Base-by-base conservation (phyloP, 2,888 invertebrate species). In the Cephus sareptanus region DNA sequence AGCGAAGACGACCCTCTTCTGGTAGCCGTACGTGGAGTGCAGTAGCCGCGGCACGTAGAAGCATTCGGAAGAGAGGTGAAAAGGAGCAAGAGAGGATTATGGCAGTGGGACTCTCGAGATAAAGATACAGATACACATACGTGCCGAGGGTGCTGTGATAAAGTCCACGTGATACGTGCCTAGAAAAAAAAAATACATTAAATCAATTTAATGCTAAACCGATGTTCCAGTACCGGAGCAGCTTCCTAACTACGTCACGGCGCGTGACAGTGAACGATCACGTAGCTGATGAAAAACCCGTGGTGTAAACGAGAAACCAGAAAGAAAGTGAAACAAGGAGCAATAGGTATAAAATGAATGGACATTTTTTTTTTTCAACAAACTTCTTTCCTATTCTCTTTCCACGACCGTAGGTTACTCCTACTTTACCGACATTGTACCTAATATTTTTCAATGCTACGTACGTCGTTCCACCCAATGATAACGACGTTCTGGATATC, bases 21-120 rank as follows among this genome's bases (percentile, higher is more conserved):
- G 84, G 86, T 86, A 86, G 88, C 86, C 83, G 86, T 56, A 56
- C 80, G 83, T 81, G 84, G 82, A 82, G 83, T 82, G 86, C 88
- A 84, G 88, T 88, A 89, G 88, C 88, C 82, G 84, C 80, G 84
- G 85, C 86, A 84, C 86, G 87, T 87, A 88, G 84, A 84, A 85
- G 87, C 85, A 82, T 84, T 85, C 82, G 84, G 82, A 82, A 82
- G 81, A 78, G 76, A 34, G 69, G 33, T 34, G 73, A 23, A n/a
- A 80, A 77, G 70, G 71, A 56, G 75, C 31, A 75, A 33, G 56
- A 34, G 69, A 40, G 70, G 69, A 73, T 40, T 12, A 34, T n/a
- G 35, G 37, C 56, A 75, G 37, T 31, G 56, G 73, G 15, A 34
- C 31, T 71, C 23, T 71, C 15, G 31, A 40, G 77, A 37, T 76